Conservation (phyloP, 2,113 vertebrate genomes). For the Psammodynastes pulverulentus region DNA sequence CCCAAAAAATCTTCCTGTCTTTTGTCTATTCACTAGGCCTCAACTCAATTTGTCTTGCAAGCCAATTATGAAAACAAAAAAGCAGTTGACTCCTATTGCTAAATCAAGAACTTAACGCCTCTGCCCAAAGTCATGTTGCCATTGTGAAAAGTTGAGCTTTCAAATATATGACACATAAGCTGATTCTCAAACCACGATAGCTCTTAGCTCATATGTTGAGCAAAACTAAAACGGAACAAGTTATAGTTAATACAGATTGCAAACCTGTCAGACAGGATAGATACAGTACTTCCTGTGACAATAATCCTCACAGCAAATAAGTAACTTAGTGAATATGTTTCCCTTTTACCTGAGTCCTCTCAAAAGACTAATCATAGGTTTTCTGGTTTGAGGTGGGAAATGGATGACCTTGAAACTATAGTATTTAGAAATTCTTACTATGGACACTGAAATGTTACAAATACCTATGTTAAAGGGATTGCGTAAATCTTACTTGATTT, state of each 20-base stretch:
- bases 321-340: neutral
- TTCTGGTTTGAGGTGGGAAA: neutral
- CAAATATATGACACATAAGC: neutral
- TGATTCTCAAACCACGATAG: neutral
- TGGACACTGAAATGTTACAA: neutral
- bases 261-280: neutral
- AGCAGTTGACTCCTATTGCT: neutral
- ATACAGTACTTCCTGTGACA: neutral
- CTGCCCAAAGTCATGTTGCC: neutral
- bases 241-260: neutral
- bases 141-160: neutral
- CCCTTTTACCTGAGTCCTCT: neutral
- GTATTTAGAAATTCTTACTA: neutral
- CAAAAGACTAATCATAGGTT: neutral
- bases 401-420: neutral
- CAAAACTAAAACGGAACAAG: neutral
- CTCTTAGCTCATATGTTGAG: neutral
- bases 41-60: neutral
- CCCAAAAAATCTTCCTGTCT: neutral
- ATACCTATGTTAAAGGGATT: neutral
- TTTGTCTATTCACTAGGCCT: neutral
- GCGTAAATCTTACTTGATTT: constrained; percentile 30
- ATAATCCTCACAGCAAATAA: neutral
- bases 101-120: neutral
- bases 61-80: neutral